Evolutionary conservation across 1,140 invertebrate genomes (phyloP), one percentile per base, ranked within the genome.

Genomic region (Drosophila aff.): DNA sequence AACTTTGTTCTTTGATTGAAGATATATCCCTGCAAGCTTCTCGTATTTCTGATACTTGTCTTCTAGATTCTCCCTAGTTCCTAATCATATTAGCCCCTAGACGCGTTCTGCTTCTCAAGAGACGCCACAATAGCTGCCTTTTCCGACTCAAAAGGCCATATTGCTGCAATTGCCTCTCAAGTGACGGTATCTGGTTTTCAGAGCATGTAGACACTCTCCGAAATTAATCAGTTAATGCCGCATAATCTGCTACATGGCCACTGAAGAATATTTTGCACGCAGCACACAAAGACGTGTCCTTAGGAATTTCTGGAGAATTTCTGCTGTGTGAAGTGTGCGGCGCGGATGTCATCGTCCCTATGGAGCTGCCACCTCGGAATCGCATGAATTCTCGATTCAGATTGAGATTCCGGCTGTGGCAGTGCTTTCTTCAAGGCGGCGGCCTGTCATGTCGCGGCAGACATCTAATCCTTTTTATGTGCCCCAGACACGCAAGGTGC

Each of bases 401-500:
- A 69, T 68, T 69, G 64, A 47, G 64, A 68, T 53, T 36, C 50
- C 21, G 31, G 10, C 58, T 16, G 31, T 46, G 57, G 57, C 33
- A n/a, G 7, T 33, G 63, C 13, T 40, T 41, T 31, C 40, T 40
- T 50, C 6, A 16, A 21, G n/a, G n/a, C 2, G 26, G 23, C 11
- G 10, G 38, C 9, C 67, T 72, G 50, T 71, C 68, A 72, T 71
- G 68, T 72, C 18, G 67, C 18, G 67, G 67, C 67, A 73, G 69
- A 73, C 67, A 60, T 72, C 67, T 73, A 73, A 73, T 73, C 53
- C 69, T 73, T 73, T 72, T 73, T 73, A 73, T 73, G 55, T 38
- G 69, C 36, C 44, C 23, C 68, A 74, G 68, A 57, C 81, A 83
- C 71, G 76, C 76, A 72, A 83, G 69, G 38, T 69, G 73, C 79